A percentile compares a stretch with the other conserved stretches of the same genome.
phyloP scores from a whole-genome alignment of 2,888 invertebrate species.

The Dryadula phaetusa region DNA sequence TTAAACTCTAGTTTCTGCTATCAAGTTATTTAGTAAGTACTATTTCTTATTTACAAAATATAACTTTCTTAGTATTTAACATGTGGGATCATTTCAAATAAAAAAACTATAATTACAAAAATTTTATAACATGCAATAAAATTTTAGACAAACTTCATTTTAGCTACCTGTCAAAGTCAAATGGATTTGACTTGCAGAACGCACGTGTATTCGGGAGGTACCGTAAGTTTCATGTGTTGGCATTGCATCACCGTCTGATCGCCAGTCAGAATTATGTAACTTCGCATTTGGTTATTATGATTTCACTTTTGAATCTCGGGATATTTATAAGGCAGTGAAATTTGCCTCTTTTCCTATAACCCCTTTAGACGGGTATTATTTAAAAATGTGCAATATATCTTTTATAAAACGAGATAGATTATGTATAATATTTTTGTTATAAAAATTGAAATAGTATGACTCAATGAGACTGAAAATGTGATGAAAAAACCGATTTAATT shows the following conservation, averaged over 20 bases:
- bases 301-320: conserved; percentile 48
- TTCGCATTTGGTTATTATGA: conserved; percentile 45
- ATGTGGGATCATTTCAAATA: too few relatives aligned
- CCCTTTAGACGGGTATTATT: too few relatives aligned
- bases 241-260: conserved; percentile 50
- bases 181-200: conserved; percentile 50
- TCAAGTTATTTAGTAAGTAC: not conserved
- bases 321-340: conserved; percentile 35
- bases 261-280: conserved; percentile 51
- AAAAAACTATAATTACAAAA: too few relatives aligned
- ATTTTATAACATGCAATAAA: not conserved
- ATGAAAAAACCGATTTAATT: too few relatives aligned
- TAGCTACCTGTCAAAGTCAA: conserved; percentile 41
- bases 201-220: conserved; percentile 54
- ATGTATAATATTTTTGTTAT: too few relatives aligned
- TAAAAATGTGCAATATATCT: too few relatives aligned
- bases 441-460: too few relatives aligned
- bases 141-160: conserved; percentile 38
- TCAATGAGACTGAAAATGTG: too few relatives aligned
- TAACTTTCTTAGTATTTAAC: not conserved
- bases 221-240: conserved; percentile 48
- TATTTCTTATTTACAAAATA: not conserved
- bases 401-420: too few relatives aligned
- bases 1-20: too few relatives aligned
- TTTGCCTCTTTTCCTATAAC: conserved; percentile 11